phyloP scores from a whole-genome alignment of 2,113 vertebrate genomes.

The Alouatta palliata region DNA sequence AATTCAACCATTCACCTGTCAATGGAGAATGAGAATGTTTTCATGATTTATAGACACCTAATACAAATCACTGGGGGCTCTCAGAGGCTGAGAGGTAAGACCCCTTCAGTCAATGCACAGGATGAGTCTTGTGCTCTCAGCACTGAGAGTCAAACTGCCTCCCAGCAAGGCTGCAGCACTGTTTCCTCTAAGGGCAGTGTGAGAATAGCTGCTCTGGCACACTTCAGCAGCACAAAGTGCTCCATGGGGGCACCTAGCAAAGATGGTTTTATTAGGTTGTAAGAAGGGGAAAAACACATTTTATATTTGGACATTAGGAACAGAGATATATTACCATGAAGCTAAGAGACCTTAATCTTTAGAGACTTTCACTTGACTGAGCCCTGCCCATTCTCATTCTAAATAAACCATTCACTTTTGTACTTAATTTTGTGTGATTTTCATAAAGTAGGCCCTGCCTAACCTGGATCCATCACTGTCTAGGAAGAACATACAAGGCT shows the following conservation, averaged over 20 bases:
- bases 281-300: background rate
- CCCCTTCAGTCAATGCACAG: background rate
- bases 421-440: background rate
- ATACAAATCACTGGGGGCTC: background rate
- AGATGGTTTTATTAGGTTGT: background rate
- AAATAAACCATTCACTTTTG: background rate
- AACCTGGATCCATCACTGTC: background rate
- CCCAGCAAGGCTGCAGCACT: background rate
- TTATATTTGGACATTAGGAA: background rate
- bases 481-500: background rate
- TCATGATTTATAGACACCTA: background rate
- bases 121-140: background rate
- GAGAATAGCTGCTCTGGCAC: background rate
- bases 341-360: background rate
- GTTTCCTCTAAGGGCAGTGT: background rate
- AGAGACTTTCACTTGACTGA: background rate
- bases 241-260: background rate
- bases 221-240: background rate
- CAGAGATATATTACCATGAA: background rate
- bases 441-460: background rate
- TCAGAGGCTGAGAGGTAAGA: background rate
- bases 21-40: background rate
- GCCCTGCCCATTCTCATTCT: background rate
- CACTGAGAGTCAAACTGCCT: background rate
- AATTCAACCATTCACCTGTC: background rate